These are phyloP conservation scores for Microplitis mediator DNA, from an alignment of 1,140 invertebrate genomes.

Conservation along the genomic window DNA sequence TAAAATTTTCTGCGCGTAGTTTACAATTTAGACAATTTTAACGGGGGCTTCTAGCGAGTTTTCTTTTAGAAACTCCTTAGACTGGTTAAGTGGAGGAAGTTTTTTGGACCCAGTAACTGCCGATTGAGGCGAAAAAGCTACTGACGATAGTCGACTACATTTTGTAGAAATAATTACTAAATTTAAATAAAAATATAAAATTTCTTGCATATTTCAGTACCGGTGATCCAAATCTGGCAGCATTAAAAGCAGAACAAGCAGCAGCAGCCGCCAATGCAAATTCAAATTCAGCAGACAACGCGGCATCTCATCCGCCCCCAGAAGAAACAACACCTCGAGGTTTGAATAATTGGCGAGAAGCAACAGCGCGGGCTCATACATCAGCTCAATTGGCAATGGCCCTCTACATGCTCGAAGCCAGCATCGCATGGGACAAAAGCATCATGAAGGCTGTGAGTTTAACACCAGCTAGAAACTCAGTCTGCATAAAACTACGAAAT, in stretches of 20 bases:
- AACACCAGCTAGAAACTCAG: slow-evolving; percentile 58
- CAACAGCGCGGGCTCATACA: slow-evolving; percentile 79
- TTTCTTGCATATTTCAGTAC: slow-evolving; percentile 53
- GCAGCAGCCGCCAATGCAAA: slow-evolving; percentile 48
- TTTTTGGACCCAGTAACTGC: too few species aligned
- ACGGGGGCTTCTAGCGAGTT: too few species aligned
- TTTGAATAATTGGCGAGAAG: slow-evolving; percentile 86
- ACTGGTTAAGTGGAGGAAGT: too few species aligned
- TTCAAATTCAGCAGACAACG: slow-evolving; percentile 50
- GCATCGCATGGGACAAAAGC: slow-evolving; percentile 97
- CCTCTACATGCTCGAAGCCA: slow-evolving; percentile 86
- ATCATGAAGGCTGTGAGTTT: slow-evolving; percentile 97
- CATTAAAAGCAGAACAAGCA: slow-evolving; percentile 61
- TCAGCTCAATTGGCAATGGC: slow-evolving; percentile 91
- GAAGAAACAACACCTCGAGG: slow-evolving; percentile 68
- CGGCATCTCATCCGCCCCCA: slow-evolving; percentile 40
- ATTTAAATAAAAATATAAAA: too few species aligned
- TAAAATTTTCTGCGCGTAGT: too few species aligned
- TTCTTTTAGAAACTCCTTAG: too few species aligned
- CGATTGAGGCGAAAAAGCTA: too few species aligned
- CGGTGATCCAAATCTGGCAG: slow-evolving; percentile 65
- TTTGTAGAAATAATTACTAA: too few species aligned
- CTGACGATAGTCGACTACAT: too few species aligned
- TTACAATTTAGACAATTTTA: too few species aligned
- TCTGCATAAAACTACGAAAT: slow-evolving; percentile 58